These are phyloP conservation scores for Dufourea novaeangliae DNA, from an alignment of 1,140 invertebrate genomes.

Conservation along the genomic window DNA sequence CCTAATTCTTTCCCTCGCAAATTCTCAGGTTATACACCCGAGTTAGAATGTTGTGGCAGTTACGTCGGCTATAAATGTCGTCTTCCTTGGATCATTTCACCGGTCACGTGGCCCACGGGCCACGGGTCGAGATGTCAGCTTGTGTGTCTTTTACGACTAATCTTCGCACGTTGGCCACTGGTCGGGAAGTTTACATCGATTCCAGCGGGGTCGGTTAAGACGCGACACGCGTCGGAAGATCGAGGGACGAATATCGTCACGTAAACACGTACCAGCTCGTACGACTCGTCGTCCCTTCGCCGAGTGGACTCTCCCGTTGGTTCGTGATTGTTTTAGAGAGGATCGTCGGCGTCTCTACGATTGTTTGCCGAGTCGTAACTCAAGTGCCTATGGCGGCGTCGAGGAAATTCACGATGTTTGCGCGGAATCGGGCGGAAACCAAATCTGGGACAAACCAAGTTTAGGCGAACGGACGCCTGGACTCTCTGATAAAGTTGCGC, in stretches of 20 bases:
- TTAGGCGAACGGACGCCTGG: too few species aligned
- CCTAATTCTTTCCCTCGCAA: too few species aligned
- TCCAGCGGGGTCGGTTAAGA: background rate
- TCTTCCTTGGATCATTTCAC: slow-evolving; percentile 14
- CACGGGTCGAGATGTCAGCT: background rate
- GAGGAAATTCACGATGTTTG: background rate
- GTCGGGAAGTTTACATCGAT: slow-evolving; percentile 20
- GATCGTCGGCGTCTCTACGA: background rate
- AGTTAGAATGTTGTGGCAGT: background rate
- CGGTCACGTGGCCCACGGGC: slow-evolving; percentile 36
- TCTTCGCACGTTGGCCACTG: slow-evolving; percentile 11
- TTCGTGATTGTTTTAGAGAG: slow-evolving; percentile 11
- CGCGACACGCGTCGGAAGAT: background rate
- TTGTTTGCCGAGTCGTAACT: slow-evolving; percentile 25
- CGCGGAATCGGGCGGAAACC: background rate
- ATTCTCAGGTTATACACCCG: too few species aligned
- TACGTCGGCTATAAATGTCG: slow-evolving; percentile 36
- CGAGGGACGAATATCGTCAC: background rate
- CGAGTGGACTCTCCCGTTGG: background rate
- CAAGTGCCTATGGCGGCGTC: background rate
- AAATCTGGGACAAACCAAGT: background rate
- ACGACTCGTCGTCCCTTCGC: background rate
- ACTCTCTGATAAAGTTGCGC: background rate
- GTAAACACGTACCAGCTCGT: slow-evolving; percentile 24
- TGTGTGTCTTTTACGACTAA: slow-evolving; percentile 46